Base-by-base conservation (phyloP, 1,140 invertebrate genomes). In the Panonychus citri region DNA sequence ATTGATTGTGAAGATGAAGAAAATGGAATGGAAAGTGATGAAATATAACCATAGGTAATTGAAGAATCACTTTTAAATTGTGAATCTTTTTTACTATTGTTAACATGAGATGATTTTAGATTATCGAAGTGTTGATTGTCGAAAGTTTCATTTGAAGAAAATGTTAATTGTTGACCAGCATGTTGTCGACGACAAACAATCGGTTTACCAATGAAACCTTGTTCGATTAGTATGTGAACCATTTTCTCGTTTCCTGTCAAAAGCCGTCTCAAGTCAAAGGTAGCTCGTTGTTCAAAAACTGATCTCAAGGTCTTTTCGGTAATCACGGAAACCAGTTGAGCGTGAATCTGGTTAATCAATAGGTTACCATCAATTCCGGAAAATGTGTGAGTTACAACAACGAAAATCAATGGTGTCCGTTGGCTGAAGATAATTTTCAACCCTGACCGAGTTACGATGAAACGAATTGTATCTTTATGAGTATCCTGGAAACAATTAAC, bases 241-340 rank as follows among this genome's bases (percentile, higher is more conserved):
- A 59, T 19, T 59, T 59, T 59, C 28, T 59, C 57, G 34, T 53
- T 59, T n/a, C 48, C 46, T n/a, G 19, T 39, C 1, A 61, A 30
- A 2, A 58, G 24, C 19, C 57, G 46, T 49, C 54, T 53, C 8
- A 61, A 30, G 49, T 61, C 60, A 57, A 61, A 61, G 28, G 57
- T 61, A 24, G 60, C 53, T 19, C 54, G 28, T 54, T 59, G 51
- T 49, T 61, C 43, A 49, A 60, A 61, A 19, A 61, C 52, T 4
- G 53, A 53, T 19, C 53, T 60, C 17, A 61, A 50, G 7, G 55
- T 55, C 43, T 60, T 49, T 7, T 40, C 19, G 2, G 60, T 61
- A 13, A 59, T 24, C 17, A 59, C 55, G 3, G 60, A 59, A 10
- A 60, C 42, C 19, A 61, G 57, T 57, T 61, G 60, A 40, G 60